Percentiles rank a stretch among this genome's conserved stretches.
phyloP scores from a whole-genome alignment of 2,888 invertebrate genomes.

The Pecten maximus region DNA sequence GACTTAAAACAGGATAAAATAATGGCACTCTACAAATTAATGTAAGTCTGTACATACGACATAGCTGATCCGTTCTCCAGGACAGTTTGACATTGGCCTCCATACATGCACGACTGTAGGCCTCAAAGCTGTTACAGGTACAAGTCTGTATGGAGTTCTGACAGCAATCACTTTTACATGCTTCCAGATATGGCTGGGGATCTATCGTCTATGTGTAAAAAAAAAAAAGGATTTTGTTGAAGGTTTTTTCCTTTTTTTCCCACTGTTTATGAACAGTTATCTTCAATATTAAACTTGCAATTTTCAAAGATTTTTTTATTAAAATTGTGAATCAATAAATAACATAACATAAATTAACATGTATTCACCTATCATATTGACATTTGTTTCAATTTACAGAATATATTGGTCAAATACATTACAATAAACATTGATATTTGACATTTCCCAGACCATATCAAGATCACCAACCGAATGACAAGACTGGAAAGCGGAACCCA shows the following conservation, averaged over 20 bases:
- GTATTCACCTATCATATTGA: too few species aligned
- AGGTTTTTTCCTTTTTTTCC: too few species aligned
- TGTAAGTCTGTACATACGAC: slow-evolving; percentile 88
- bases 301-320: too few species aligned
- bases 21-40: slow-evolving; percentile 30
- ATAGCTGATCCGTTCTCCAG: slow-evolving; percentile 91
- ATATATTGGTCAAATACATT: too few species aligned
- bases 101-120: slow-evolving; percentile 90
- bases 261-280: too few species aligned
- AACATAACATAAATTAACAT: too few species aligned
- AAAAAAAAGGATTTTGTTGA: too few species aligned
- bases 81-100: slow-evolving; percentile 83
- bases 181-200: slow-evolving; percentile 87
- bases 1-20: too few species aligned
- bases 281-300: too few species aligned
- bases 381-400: background rate
- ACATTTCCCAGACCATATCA: background rate
- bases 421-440: background rate
- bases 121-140: slow-evolving; percentile 88
- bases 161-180: slow-evolving; percentile 93
- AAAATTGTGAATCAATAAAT: too few species aligned
- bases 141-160: slow-evolving; percentile 83
- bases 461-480: slow-evolving; percentile 70
- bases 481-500: slow-evolving; percentile 64
- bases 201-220: slow-evolving; percentile 85